Base-by-base conservation (phyloP, 2,888 invertebrate genomes). In the Noctua comes region DNA sequence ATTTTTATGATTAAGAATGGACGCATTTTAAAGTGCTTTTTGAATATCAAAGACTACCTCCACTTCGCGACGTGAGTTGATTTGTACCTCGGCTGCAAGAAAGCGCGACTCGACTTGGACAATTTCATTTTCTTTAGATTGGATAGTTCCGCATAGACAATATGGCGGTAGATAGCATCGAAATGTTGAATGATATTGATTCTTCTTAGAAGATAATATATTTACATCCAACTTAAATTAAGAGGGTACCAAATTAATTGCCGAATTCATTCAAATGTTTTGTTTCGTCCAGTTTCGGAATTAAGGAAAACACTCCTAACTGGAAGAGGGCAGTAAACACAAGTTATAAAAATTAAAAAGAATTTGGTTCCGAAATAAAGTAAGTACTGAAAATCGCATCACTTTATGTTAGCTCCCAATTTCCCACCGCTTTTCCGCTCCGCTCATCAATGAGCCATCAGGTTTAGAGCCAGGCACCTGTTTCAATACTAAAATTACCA, bases 401-500 rank as follows among this genome's bases (percentile, higher is more conserved):
- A 8, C 59, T 43, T 31, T 8, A 2, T 8, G 5, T 13, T 13
- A 36, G 7, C 36, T n/a, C 43, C 1, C 18, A 16, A 51, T 57
- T 70, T 79, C 1, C 18, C 4, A 1, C 1, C 16, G 2, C 21
- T 79, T 65, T 65, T n/a, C 69, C 83, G 83, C 77, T 62, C 31
- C 68, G 68, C 57, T 76, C 2, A 64, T 68, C 36, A 81, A n/a
- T 64, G 6, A 31, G 71, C 2, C 16, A 64, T 13, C 18, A 43
- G 36, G 57, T 43, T 31, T 64, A 46, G 5, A 11, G 24, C 6
- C 40, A 70, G 21, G 31, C 85, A 87, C 74, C 69, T 87, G 83
- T 80, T 46, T 82, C 80, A 82, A 87, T 76, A 84, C 13, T 64
- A 62, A 84, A 80, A 82, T 78, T 78, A 76, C 71, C 76, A 76